A percentile compares a stretch with the other conserved stretches of the same genome.
Conservation (phyloP, 2,113 vertebrate genomes). For the Brachyhypopomus occidentalis region DNA sequence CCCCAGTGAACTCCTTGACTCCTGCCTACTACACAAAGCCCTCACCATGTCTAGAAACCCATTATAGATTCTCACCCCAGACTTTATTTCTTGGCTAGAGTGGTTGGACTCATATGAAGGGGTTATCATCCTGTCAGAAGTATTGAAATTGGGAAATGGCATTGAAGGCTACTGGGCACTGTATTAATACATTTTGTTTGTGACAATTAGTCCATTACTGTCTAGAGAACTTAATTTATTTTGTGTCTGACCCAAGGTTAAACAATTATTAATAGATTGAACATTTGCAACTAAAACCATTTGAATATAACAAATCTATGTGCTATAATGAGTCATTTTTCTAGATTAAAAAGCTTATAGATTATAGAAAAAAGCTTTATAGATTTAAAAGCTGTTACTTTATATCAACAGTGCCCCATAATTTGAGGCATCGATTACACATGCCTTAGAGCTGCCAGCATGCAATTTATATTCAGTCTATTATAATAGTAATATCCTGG, state of each 20-base stretch:
- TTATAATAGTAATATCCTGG: not conserved
- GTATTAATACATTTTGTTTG: constrained; percentile 1
- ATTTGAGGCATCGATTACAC: not conserved
- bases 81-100: constrained; percentile 16
- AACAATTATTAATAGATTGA: not conserved
- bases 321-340: not conserved
- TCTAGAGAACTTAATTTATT: not conserved
- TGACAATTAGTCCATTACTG: not conserved
- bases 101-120: not conserved
- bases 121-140: not conserved
- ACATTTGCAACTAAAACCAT: not conserved
- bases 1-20: not conserved
- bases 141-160: not conserved
- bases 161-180: not conserved
- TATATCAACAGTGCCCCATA: not conserved
- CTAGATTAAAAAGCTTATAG: not conserved
- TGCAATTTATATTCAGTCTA: not conserved
- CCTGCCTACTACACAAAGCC: not conserved
- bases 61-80: constrained; percentile 6
- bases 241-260: not conserved
- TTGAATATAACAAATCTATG: not conserved
- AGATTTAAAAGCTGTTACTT: too few species aligned
- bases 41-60: not conserved
- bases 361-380: too few species aligned
- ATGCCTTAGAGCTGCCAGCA: not conserved